Conservation (phyloP, 2,797 vertebrate species). For the Gadopsis marmoratus region DNA sequence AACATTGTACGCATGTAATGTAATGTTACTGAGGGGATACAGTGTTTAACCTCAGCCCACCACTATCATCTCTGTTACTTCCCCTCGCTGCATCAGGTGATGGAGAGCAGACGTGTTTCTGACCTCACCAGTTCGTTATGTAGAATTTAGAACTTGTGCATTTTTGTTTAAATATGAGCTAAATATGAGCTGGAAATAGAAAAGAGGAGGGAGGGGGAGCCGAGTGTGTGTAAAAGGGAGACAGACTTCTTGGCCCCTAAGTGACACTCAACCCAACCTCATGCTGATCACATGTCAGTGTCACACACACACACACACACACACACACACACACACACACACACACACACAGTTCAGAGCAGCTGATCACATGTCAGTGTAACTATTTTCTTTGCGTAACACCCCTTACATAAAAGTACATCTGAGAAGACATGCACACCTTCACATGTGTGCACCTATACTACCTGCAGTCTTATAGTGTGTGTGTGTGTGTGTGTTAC, state of each 20-base stretch:
- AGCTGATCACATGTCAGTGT: conserved; percentile 36
- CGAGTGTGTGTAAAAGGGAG: conserved; percentile 29
- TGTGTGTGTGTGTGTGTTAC: not conserved
- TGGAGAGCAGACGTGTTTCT: not conserved
- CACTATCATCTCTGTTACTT: not conserved
- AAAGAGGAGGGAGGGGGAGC: not conserved
- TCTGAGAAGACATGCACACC: conserved; percentile 41
- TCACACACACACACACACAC: conserved; percentile 12
- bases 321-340: conserved; percentile 21
- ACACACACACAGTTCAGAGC: conserved; percentile 18
- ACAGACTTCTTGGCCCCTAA: conserved; percentile 76
- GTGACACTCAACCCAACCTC: conserved; percentile 55
- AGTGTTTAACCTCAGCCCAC: no score
- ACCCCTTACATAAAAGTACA: conserved; percentile 48
- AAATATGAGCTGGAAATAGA: not conserved
- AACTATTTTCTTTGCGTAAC: conserved; percentile 43
- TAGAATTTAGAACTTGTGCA: not conserved
- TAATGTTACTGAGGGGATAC: not conserved
- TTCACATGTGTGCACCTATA: conserved; percentile 18
- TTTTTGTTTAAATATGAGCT: not conserved
- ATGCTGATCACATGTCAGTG: conserved; percentile 66
- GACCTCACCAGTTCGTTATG: not conserved
- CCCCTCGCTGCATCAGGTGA: not conserved
- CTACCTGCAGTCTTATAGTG: conserved; percentile 1
- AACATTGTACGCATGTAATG: not conserved